Evolutionary conservation across 1,140 invertebrate species (phyloP), one percentile per base, ranked within the genome.

Genomic region (Drosophila gunungcola): DNA sequence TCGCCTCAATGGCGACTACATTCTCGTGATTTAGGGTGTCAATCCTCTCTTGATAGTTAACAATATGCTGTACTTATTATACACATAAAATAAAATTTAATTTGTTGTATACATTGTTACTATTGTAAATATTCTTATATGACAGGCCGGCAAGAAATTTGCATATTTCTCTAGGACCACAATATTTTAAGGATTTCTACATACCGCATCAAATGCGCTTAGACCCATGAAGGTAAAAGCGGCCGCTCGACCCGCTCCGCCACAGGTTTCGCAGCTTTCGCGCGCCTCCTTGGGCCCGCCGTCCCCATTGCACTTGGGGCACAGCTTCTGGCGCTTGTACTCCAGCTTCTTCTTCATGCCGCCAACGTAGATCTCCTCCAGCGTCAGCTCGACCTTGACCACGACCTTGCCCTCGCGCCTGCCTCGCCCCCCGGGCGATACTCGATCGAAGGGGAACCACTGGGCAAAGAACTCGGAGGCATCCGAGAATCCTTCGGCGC

Each of bases 281-380:
- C 58, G 77, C 0, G 27, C 77, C 21, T 83, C 96, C 80, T 95
- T 95, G 90, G 97, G 97, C 9, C 97, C 96, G 21, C 97, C 97
- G 61, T 94, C 94, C 88, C 98, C 98, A 72, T 95, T 94, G 93
- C 98, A 99, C 83, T 94, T 94, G 12, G 92, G 92, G 93, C 98
- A 99, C 1, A 98, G 95, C 93, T 97, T 97, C 21, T 73, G 79
- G 92, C 97, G 97, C 90, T 95, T 96, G 46, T 98, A 93, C 73
- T 97, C 96, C 55, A 98, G 93, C 90, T 97, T 97, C 21, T 97
- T 94, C 7, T 95, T 95, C 92, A 96, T 95, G 36, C 76, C 78
- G 2, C 98, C 98, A 93, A 97, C 96, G 90, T 98, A 99, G 80
- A 99, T 93, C 89, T 98, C 97, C 93, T 98, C 97, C 60, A 99